Percentiles rank a stretch among this genome's conserved stretches.
These are phyloP conservation scores for Cynoglossus semilaevis DNA, from an alignment of 2,113 vertebrate genomes.

Conservation along the genomic window DNA sequence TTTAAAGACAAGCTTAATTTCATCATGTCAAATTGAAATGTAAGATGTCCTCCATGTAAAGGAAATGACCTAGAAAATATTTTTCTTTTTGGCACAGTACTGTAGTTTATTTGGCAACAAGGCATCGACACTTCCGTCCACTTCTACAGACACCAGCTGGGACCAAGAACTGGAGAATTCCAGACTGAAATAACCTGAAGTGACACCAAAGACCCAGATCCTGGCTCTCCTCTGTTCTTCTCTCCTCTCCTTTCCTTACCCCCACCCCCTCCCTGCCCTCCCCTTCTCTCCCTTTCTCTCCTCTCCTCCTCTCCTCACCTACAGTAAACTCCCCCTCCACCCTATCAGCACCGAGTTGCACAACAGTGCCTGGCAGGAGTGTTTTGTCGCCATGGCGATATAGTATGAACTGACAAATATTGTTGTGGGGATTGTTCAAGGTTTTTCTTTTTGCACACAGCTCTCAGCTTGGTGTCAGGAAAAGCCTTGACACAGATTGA, in stretches of 20 bases:
- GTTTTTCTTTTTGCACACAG: slow-evolving; percentile 22
- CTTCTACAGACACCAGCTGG: slow-evolving; percentile 24
- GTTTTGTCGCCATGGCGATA: slow-evolving; percentile 65
- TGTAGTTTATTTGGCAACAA: not conserved
- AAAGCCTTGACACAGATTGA: slow-evolving; percentile 57
- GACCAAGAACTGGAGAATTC: slow-evolving; percentile 32
- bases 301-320: slow-evolving; percentile 32
- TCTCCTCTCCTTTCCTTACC: no score
- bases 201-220: slow-evolving; percentile 50
- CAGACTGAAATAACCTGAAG: slow-evolving; percentile 27
- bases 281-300: no score
- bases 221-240: not conserved
- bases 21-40: no score
- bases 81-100: no score
- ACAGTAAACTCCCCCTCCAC: slow-evolving; percentile 26
- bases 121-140: not conserved
- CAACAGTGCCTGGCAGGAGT: slow-evolving; percentile 51
- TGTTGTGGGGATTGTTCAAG: slow-evolving; percentile 46
- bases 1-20: no score
- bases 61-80: no score
- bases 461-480: slow-evolving; percentile 20
- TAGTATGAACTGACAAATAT: slow-evolving; percentile 62
- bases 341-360: slow-evolving; percentile 47
- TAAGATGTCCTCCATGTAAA: no score
- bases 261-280: no score